A percentile compares a stretch with the other conserved stretches of the same genome.
Conservation (phyloP, 2,797 vertebrate species). For the Fundulus diaphanus region DNA sequence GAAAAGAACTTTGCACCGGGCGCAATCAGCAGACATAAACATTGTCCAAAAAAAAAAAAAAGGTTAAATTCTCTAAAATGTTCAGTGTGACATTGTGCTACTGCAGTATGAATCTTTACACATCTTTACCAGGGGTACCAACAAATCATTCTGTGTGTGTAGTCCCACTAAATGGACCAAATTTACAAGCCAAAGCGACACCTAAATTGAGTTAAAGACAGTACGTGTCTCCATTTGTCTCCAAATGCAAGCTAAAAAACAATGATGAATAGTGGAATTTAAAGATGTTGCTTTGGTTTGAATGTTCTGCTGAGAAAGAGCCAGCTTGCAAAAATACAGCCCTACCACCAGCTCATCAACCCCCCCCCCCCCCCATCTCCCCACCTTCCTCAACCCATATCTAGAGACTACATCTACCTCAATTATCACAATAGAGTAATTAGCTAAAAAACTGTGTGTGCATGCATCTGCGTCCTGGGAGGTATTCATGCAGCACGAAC, state of each 20-base stretch:
- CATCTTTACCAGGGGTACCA: background rate
- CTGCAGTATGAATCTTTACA: background rate
- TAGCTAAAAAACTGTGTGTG: slow-evolving; percentile 79
- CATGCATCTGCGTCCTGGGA: slow-evolving; percentile 60
- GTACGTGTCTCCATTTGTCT: background rate
- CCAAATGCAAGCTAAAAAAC: slow-evolving; percentile 24
- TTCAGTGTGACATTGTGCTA: background rate
- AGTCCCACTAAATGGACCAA: background rate
- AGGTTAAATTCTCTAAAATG: background rate
- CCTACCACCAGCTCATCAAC: slow-evolving; percentile 33
- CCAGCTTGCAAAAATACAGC: slow-evolving; percentile 54
- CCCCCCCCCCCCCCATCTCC: slow-evolving; percentile 30
- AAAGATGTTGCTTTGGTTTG: slow-evolving; percentile 53
- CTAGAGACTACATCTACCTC: slow-evolving; percentile 69
- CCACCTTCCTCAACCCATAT: slow-evolving; percentile 60
- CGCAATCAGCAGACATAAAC: too few species aligned
- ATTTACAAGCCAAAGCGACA: background rate
- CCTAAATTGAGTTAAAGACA: background rate
- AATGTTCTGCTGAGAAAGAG: slow-evolving; percentile 56
- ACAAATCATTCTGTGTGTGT: background rate
- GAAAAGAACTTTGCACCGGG: too few species aligned
- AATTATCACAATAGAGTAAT: slow-evolving; percentile 86
- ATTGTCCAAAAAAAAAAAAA: too few species aligned
- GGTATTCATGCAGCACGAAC: slow-evolving; percentile 86
- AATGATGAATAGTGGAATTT: slow-evolving; percentile 58